Evolutionary conservation across 2,888 invertebrate species (phyloP).

Genomic region (Willowsia nigromaculata): DNA sequence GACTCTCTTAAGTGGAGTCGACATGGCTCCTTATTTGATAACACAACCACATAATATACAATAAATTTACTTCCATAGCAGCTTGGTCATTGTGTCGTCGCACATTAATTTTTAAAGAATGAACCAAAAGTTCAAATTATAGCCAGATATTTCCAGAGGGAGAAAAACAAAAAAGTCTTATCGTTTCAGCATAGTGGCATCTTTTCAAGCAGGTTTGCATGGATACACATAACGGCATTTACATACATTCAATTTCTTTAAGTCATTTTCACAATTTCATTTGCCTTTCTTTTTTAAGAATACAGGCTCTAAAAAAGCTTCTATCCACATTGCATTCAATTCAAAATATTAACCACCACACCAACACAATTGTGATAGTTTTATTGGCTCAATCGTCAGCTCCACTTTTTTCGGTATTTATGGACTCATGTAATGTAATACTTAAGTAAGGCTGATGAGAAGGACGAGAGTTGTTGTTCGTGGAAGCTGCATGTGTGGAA

Average conservation of each 20-base stretch:
- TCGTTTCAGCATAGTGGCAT: neutral
- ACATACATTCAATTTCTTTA: neutral
- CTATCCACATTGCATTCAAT: constrained; percentile 10
- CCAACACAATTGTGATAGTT: neutral
- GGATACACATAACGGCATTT: neutral
- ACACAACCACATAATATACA: constrained; percentile 61
- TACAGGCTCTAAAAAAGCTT: neutral
- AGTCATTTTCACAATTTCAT: too few species aligned
- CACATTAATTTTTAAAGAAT: constrained; percentile 37
- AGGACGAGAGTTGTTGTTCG: constrained; percentile 29
- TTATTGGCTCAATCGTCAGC: constrained; percentile 48
- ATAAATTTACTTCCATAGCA: constrained; percentile 33
- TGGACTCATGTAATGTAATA: constrained; percentile 44
- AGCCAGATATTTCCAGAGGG: neutral
- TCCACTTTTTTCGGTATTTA: constrained; percentile 49
- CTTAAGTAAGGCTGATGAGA: constrained; percentile 37
- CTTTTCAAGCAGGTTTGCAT: too few species aligned
- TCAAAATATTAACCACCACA: neutral
- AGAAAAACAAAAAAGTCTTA: constrained; percentile 14
- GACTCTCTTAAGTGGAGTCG: constrained; percentile 60
- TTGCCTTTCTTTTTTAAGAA: neutral
- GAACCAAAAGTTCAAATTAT: constrained; percentile 18
- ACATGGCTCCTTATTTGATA: constrained; percentile 48
- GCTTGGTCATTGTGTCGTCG: constrained; percentile 24
- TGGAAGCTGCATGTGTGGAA: neutral